Conservation (phyloP, 1,140 invertebrate species). For the Geopemphigus sp. region DNA sequence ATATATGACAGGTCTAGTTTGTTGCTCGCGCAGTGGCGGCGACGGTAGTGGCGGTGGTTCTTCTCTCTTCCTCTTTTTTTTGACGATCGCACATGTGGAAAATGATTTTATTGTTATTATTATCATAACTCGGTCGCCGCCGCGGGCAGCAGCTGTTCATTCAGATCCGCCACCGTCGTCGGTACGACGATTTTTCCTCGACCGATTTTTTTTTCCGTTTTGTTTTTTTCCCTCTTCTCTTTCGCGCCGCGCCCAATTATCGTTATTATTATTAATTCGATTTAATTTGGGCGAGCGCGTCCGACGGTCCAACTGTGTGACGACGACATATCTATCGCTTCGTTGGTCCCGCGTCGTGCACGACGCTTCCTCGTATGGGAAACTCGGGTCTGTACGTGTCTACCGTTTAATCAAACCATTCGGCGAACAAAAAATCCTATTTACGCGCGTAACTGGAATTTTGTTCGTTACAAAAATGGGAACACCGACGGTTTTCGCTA, state of each 20-base stretch:
- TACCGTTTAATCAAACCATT: no score
- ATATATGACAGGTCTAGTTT: slow-evolving; percentile 41
- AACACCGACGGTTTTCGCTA: no score
- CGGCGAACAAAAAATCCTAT: no score
- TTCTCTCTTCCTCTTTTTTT: slow-evolving; percentile 20
- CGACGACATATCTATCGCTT: background rate
- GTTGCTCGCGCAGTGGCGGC: slow-evolving; percentile 3
- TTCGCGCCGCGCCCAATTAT: slow-evolving; percentile 4
- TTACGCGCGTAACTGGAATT: no score
- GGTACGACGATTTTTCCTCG: slow-evolving; percentile 31
- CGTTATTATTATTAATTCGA: slow-evolving; percentile 16
- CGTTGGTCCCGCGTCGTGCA: no score
- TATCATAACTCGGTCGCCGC: slow-evolving; percentile 23
- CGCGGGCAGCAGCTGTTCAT: slow-evolving; percentile 40
- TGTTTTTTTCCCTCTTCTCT: background rate
- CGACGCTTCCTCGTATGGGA: no score
- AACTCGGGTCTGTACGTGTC: no score
- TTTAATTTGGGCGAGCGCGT: slow-evolving; percentile 23
- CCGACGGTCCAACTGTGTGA: background rate
- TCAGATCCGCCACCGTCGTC: slow-evolving; percentile 12
- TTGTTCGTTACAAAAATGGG: no score
- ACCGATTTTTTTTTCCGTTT: slow-evolving; percentile 12
- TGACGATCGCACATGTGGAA: slow-evolving; percentile 47
- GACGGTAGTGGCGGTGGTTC: background rate
- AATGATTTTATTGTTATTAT: slow-evolving; percentile 49